These are phyloP conservation scores for Acromyrmex heyeri DNA, from an alignment of 1,140 invertebrate species.

Conservation along the genomic window DNA sequence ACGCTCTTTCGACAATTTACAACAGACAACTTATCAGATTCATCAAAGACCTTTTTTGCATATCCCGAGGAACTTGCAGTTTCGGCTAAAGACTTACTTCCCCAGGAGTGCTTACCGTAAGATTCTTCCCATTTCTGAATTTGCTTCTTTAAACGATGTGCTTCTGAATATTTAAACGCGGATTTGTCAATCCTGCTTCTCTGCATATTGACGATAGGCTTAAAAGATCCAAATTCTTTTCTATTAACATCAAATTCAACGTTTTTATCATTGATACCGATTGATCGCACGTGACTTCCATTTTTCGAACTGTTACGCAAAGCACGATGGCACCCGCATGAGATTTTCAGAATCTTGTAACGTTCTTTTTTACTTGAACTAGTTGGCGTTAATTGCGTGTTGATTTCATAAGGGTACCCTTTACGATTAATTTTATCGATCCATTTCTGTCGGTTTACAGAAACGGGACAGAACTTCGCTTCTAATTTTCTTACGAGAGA, in stretches of 20 bases:
- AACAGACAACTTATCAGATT: neutral
- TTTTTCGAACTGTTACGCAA: neutral
- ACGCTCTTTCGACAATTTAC: neutral
- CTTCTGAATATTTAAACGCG: slow-evolving; percentile 30
- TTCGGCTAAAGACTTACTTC: slow-evolving; percentile 18
- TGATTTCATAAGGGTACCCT: neutral
- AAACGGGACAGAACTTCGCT: neutral
- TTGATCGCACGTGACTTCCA: neutral
- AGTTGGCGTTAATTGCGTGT: neutral
- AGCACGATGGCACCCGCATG: slow-evolving; percentile 15
- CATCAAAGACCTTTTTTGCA: neutral
- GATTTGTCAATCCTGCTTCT: neutral
- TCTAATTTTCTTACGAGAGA: slow-evolving; percentile 28
- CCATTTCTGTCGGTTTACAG: neutral
- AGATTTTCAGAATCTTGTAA: neutral
- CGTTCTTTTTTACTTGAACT: neutral
- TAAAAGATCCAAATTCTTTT: neutral
- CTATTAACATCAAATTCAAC: neutral
- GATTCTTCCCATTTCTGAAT: neutral
- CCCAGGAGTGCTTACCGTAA: neutral
- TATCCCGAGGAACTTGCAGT: slow-evolving; percentile 26
- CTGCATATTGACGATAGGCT: neutral
- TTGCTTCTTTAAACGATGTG: slow-evolving; percentile 26
- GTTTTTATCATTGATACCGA: neutral
- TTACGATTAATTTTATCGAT: neutral